Evolutionary conservation across 2,888 invertebrate species (phyloP).

Genomic region (Philonicus albiceps): DNA sequence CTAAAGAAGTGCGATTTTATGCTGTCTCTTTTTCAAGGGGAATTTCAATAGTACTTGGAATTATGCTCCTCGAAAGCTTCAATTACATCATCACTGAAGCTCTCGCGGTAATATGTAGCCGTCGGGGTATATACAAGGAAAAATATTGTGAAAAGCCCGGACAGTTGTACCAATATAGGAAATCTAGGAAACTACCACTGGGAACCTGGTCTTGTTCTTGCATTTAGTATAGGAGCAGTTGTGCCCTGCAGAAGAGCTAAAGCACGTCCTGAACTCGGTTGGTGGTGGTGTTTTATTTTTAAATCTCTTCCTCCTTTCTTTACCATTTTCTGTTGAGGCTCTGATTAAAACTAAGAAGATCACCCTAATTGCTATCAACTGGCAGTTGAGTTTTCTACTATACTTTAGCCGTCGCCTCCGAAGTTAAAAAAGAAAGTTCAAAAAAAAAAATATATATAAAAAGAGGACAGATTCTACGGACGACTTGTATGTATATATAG

Average conservation of each 20-base stretch:
- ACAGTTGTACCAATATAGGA: conserved; percentile 30
- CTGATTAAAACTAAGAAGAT: conserved; percentile 5
- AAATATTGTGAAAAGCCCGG: conserved; percentile 14
- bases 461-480: not conserved
- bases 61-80: conserved; percentile 6
- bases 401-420: not conserved
- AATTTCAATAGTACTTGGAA: not conserved
- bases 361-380: conserved; percentile 9
- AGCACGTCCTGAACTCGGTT: conserved; percentile 51
- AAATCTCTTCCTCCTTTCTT: conserved; percentile 16
- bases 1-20: not conserved
- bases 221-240: conserved; percentile 61
- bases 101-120: not conserved
- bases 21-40: not conserved
- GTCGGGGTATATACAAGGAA: not conserved
- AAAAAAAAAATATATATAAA: no score
- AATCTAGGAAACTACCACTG: conserved; percentile 25
- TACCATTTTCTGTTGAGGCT: not conserved
- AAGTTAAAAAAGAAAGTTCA: not conserved
- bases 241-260: conserved; percentile 62
- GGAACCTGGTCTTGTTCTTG: conserved; percentile 47
- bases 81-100: conserved; percentile 15
- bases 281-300: conserved; percentile 44
- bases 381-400: conserved; percentile 18
- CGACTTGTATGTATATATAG: conserved; percentile 11